Percentiles rank a stretch among this genome's conserved stretches.
Conservation (phyloP, 2,797 vertebrate species). For the Gallinago stenura region DNA sequence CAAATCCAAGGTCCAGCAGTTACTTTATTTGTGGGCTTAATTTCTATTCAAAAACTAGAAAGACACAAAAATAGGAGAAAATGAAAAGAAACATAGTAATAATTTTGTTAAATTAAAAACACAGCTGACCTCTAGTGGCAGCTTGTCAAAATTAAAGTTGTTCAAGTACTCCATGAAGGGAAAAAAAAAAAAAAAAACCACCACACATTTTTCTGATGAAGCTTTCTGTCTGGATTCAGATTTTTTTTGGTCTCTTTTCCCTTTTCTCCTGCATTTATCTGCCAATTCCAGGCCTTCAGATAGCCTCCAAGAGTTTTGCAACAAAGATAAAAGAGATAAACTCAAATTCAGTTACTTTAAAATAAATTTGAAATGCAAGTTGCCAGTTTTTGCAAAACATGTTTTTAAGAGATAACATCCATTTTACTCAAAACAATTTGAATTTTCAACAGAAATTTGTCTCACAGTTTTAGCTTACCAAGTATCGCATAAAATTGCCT, state of each 20-base stretch:
- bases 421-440: neutral
- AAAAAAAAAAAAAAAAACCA: too few relatives aligned
- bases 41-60: neutral
- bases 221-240: neutral
- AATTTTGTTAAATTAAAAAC: neutral
- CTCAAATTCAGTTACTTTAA: neutral
- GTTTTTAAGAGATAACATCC: neutral
- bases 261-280: neutral
- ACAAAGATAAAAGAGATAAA: neutral
- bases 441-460: neutral
- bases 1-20: neutral
- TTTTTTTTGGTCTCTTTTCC: neutral
- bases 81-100: neutral
- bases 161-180: neutral
- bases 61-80: neutral
- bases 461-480: neutral
- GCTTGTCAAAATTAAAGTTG: conserved; percentile 13
- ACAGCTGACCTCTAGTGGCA: conserved; percentile 75
- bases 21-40: neutral
- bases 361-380: neutral
- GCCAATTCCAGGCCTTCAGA: neutral
- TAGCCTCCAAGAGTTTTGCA: neutral
- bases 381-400: neutral
- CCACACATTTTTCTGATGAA: neutral
- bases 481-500: neutral